Evolutionary conservation across 2,113 vertebrate species (phyloP), one percentile per base, ranked within the genome.

Genomic region (Apus apus): DNA sequence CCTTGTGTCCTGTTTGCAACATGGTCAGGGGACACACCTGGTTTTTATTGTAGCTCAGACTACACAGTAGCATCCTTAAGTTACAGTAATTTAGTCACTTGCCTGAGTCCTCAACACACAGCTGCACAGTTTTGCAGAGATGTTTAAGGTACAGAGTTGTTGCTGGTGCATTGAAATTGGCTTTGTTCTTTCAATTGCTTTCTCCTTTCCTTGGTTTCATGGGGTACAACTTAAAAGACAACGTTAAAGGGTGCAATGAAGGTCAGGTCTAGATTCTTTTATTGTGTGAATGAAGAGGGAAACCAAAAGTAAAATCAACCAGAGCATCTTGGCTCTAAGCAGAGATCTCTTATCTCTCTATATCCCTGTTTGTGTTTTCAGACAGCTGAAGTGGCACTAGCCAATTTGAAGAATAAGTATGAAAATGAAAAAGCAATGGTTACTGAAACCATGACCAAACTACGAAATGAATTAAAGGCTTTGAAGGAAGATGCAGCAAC

Each of bases 341-440:
- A 58, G 34, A 5, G 57, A 48, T n/a, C 48, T 40, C 7, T 76
- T 43, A 43, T 43, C 40, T 43, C 40, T 43, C 40, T 53, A 13
- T 80, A 27, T 73, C 29, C 17, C 77, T 73, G 36, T 80, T 94
- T 94, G 38, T 97, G 21, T 96, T 97, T 95, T 78, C 86, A 99
- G 99, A 99, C 99, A 45, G 99, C 99, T 58, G 99, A 99, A 97
- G 98, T 98, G 89, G 99, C 99, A 2, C 96, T 99, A 81, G 98
- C 99, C 34, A 99, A 99, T 96, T 97, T 99, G 97, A 99, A 99
- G 98, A 99, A 99, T 97, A 99, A 99, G 89, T 99, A 99, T 0
- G 99, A 99, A 97, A 99, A 99, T 45, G 99, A 99, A 94, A 99
- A 99, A 91, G 93, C 98, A 4, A 99, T 99, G 98, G 99, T 99